phyloP scores from a whole-genome alignment of 2,113 vertebrate species.

The Corapipo altera region DNA sequence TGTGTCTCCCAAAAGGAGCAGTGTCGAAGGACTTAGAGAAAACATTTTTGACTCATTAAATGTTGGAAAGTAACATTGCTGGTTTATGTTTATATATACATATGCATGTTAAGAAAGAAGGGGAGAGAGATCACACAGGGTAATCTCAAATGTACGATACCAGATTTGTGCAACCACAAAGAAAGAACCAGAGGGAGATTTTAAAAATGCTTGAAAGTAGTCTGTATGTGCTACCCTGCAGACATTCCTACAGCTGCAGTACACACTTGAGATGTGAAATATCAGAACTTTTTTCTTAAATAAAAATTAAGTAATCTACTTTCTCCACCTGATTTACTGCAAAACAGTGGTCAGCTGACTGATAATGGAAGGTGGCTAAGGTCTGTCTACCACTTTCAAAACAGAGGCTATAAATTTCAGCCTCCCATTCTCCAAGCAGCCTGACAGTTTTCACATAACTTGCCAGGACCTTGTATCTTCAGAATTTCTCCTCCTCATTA shows the following conservation, averaged over 20 bases:
- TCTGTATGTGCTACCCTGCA: not conserved
- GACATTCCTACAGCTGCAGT: not conserved
- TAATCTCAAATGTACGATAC: not conserved
- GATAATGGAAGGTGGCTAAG: not conserved
- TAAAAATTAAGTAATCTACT: not conserved
- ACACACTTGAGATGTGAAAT: not conserved
- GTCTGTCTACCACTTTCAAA: not conserved
- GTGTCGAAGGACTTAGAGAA: not conserved
- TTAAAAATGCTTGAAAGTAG: slow-evolving; percentile 17
- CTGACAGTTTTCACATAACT: slow-evolving; percentile 2
- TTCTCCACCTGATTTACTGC: not conserved
- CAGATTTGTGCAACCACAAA: not conserved
- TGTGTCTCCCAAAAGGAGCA: not conserved
- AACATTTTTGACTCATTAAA: not conserved
- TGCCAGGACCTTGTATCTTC: not conserved
- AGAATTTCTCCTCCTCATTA: slow-evolving; percentile 35
- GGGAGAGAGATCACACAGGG: not conserved
- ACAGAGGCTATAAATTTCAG: not conserved
- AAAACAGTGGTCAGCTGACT: slow-evolving; percentile 6
- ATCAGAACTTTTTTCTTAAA: not conserved
- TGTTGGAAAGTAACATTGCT: not conserved
- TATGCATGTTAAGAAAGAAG: not conserved
- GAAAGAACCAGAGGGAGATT: not conserved
- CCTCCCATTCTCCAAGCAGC: not conserved
- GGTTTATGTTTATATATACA: not conserved